A percentile compares a stretch with the other conserved stretches of the same genome.
These are phyloP conservation scores for Brachypodius melanocephalos DNA, from an alignment of 2,113 vertebrate species.

Conservation along the genomic window DNA sequence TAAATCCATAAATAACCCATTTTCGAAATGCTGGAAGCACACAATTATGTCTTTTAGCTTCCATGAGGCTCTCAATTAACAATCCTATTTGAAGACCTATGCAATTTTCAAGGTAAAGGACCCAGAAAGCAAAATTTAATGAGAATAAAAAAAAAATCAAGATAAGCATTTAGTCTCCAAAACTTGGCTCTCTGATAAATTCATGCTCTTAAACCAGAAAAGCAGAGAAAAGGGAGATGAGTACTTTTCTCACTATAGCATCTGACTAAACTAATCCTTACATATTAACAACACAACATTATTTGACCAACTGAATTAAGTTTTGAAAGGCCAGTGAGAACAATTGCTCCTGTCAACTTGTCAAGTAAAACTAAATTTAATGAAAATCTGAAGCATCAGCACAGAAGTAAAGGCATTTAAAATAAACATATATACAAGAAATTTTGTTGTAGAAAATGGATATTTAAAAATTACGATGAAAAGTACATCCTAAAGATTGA, in stretches of 20 bases:
- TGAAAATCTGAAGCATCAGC: background rate
- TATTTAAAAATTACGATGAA: background rate
- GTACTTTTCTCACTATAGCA: background rate
- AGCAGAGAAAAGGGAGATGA: background rate
- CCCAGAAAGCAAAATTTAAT: background rate
- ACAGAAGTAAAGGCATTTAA: background rate
- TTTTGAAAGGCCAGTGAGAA: background rate
- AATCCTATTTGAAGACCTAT: accelerated
- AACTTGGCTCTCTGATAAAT: background rate
- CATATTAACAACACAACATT: background rate
- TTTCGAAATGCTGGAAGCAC: background rate
- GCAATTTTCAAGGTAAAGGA: background rate
- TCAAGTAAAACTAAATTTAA: background rate
- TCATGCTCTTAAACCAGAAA: background rate
- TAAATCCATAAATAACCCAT: background rate
- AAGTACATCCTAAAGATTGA: background rate
- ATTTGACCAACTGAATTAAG: background rate
- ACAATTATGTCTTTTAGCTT: background rate
- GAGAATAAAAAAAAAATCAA: background rate
- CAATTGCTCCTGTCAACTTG: background rate
- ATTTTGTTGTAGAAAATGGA: background rate
- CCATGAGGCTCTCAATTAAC: background rate
- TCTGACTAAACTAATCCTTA: background rate
- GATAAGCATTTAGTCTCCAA: background rate
- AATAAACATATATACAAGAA: background rate